Conservation (phyloP, 2,113 vertebrate species). For the Brachionichthys hirsutus region DNA sequence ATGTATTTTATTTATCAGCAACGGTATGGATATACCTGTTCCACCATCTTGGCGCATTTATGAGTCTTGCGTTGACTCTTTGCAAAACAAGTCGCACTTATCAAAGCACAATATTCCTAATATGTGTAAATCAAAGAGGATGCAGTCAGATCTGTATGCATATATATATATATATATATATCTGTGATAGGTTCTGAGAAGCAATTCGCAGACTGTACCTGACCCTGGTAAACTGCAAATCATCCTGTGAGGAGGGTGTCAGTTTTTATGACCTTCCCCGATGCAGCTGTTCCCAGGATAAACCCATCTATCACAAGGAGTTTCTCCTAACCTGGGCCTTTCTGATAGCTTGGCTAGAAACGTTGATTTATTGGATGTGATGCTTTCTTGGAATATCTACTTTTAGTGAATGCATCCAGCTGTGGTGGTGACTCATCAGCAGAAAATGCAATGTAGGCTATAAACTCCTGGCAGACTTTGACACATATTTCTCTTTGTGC, state of each 20-base stretch:
- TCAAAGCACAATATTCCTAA: slow-evolving; percentile 5
- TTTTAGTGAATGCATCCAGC: slow-evolving; percentile 45
- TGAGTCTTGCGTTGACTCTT: slow-evolving; percentile 1
- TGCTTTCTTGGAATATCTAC: slow-evolving; percentile 44
- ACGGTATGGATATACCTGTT: slow-evolving; percentile 6
- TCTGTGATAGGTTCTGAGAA: slow-evolving; percentile 8
- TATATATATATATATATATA: no score
- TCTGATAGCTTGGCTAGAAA: slow-evolving; percentile 42
- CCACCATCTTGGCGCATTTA: slow-evolving; percentile 5
- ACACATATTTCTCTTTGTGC: slow-evolving; percentile 45
- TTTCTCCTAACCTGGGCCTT: slow-evolving; percentile 49
- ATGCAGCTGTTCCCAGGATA: slow-evolving; percentile 61
- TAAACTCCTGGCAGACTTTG: slow-evolving; percentile 45
- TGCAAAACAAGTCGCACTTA: slow-evolving; percentile 5
- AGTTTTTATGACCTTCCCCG: slow-evolving; percentile 62
- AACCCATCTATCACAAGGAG: slow-evolving; percentile 50
- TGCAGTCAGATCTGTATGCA: no score
- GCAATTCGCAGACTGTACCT: slow-evolving; percentile 7
- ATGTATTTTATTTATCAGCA: slow-evolving; percentile 6
- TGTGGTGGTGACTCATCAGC: slow-evolving; percentile 45
- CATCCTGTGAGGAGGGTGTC: slow-evolving; percentile 50
- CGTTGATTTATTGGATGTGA: slow-evolving; percentile 59
- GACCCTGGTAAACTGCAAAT: slow-evolving; percentile 62
- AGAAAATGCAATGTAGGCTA: slow-evolving; percentile 36
- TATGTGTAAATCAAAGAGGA: slow-evolving; percentile 23